A percentile compares a stretch with the other conserved stretches of the same genome.
These are phyloP conservation scores for Tachysurus fulvidraco DNA, from an alignment of 2,113 vertebrate genomes.

Conservation along the genomic window DNA sequence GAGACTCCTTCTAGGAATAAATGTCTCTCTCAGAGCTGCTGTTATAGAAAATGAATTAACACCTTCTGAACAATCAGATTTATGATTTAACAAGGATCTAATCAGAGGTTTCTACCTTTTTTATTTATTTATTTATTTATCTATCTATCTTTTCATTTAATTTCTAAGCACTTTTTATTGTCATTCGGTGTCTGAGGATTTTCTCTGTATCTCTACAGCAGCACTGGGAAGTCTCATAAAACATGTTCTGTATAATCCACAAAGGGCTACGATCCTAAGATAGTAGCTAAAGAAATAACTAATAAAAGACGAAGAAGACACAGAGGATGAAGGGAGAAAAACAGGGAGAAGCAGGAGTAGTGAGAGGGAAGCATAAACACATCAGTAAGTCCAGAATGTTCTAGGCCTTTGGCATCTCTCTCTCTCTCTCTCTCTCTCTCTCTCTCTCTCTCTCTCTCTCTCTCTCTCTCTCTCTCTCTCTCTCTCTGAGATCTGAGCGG, in stretches of 20 bases:
- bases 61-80: neutral
- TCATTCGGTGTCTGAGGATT: neutral
- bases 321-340: conserved; percentile 7
- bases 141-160: too few species aligned
- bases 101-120: neutral
- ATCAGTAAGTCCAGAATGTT: conserved; percentile 49
- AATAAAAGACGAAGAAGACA: neutral
- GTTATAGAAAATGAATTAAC: neutral
- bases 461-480: neutral
- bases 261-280: neutral
- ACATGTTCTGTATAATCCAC: neutral
- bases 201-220: neutral
- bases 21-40: neutral
- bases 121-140: too few species aligned
- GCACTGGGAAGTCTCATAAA: neutral
- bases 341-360: neutral
- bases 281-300: neutral
- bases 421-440: conserved; percentile 4
- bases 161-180: neutral
- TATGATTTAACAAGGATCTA: neutral
- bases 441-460: neutral
- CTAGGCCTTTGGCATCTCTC: conserved; percentile 32
- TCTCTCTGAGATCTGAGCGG: conserved; percentile 26
- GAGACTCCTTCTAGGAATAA: neutral
- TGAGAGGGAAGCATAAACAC: conserved; percentile 21